These are phyloP conservation scores for Leptonema lineaticorne DNA, from an alignment of 1,140 invertebrate genomes.

Conservation along the genomic window DNA sequence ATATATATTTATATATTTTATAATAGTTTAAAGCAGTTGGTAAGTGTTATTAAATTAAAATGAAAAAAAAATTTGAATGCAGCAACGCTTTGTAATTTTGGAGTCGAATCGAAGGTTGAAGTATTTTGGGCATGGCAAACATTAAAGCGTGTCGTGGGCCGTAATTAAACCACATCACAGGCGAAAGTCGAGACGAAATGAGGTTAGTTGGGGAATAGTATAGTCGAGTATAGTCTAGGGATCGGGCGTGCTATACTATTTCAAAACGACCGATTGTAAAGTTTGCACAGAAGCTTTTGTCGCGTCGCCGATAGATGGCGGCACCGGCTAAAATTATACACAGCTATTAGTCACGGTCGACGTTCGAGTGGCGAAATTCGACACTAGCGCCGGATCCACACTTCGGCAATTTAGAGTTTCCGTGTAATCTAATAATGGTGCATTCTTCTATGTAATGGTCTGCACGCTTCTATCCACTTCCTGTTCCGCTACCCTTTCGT, in stretches of 20 bases:
- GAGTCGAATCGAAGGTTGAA: background rate
- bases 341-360: background rate
- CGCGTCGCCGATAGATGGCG: conserved; percentile 22
- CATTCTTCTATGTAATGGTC: no score
- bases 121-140: conserved; percentile 1
- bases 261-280: conserved; percentile 38
- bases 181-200: conserved; percentile 31
- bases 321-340: conserved; percentile 10
- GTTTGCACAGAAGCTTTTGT: conserved; percentile 39
- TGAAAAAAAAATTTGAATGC: background rate
- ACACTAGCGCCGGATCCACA: no score
- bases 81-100: background rate
- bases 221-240: conserved; percentile 26
- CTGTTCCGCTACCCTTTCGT: no score
- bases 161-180: conserved; percentile 36
- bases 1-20: background rate
- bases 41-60: background rate
- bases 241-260: conserved; percentile 26
- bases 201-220: conserved; percentile 40
- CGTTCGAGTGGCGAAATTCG: background rate
- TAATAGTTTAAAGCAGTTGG: background rate
- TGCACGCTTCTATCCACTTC: no score
- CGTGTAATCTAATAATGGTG: background rate
- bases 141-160: conserved; percentile 6
- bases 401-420: background rate